These are phyloP conservation scores for Maccullochella peelii DNA, from an alignment of 2,113 vertebrate species.

Conservation along the genomic window DNA sequence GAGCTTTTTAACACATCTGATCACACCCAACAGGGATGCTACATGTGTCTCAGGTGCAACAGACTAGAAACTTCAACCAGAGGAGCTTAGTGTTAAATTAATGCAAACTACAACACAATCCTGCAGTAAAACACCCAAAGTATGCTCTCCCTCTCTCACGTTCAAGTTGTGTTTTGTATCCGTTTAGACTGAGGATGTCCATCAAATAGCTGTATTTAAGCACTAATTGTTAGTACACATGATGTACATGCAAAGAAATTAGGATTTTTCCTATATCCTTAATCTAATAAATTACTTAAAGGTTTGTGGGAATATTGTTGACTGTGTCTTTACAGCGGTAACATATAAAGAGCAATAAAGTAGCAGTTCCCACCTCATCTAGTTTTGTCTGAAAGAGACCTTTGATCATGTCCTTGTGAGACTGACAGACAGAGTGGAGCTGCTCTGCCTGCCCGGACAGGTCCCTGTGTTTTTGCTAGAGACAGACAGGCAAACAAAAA, in stretches of 20 bases:
- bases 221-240: neutral
- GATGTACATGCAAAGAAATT: neutral
- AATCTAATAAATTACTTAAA: neutral
- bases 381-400: conserved; percentile 96
- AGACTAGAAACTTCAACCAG: neutral
- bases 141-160: neutral
- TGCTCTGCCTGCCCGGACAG: conserved; percentile 92
- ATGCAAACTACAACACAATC: neutral
- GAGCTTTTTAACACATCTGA: neutral
- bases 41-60: neutral
- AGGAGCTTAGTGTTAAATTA: neutral
- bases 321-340: neutral
- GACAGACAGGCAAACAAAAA: conserved; percentile 9
- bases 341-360: neutral
- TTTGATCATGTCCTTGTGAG: conserved; percentile 94
- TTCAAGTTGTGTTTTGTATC: neutral
- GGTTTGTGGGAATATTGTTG: neutral
- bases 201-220: neutral
- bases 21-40: neutral
- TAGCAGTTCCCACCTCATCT: conserved; percentile 88
- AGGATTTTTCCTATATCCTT: neutral
- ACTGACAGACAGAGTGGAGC: conserved; percentile 91
- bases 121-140: neutral
- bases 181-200: neutral
- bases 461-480: conserved; percentile 92